phyloP scores from a whole-genome alignment of 2,888 invertebrate genomes.

The Taphrorychus bicolor region DNA sequence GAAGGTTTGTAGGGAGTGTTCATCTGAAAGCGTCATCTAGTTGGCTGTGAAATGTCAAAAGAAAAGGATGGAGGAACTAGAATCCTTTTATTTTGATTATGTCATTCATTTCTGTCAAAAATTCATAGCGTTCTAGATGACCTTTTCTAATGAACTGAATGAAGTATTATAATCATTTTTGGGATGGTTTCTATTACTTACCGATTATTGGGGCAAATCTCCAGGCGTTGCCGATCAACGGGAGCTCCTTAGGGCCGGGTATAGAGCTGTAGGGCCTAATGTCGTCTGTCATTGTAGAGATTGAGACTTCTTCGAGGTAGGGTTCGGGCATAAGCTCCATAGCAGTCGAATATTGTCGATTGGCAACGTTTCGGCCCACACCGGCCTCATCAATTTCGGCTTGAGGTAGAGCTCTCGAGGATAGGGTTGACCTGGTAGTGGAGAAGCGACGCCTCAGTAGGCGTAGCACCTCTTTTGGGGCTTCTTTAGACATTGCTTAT shows the following conservation, averaged over 20 bases:
- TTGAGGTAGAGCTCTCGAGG: neutral
- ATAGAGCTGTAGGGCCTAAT: constrained; percentile 68
- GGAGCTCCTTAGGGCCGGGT: constrained; percentile 78
- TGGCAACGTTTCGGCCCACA: constrained; percentile 5
- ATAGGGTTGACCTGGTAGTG: neutral
- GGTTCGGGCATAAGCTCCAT: constrained; percentile 47
- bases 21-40: too few relatives aligned
- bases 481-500: neutral
- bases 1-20: too few relatives aligned
- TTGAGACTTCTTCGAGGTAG: constrained; percentile 40
- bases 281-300: too few relatives aligned
- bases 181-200: too few relatives aligned
- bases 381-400: neutral
- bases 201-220: constrained; percentile 75
- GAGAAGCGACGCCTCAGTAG: neutral
- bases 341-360: constrained; percentile 54
- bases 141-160: too few relatives aligned
- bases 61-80: too few relatives aligned
- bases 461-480: neutral
- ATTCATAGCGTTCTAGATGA: too few relatives aligned
- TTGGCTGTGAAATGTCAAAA: too few relatives aligned
- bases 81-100: too few relatives aligned
- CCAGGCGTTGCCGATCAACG: constrained; percentile 81
- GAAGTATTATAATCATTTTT: too few relatives aligned
- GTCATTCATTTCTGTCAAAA: too few relatives aligned